phyloP scores from a whole-genome alignment of 2,888 invertebrate species.

The Aproaerema taeniolella region DNA sequence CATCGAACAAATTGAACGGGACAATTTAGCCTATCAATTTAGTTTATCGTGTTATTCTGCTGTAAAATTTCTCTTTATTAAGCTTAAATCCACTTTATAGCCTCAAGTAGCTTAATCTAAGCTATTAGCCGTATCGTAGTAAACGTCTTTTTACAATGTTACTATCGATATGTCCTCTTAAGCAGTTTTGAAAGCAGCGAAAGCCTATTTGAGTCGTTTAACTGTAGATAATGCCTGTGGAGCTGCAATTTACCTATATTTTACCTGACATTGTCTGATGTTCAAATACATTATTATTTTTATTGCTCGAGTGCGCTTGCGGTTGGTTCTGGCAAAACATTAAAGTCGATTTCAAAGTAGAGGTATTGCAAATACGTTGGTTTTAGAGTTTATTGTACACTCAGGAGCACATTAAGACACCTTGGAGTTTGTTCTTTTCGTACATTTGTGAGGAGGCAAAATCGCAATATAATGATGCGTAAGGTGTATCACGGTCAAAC shows the following conservation, averaged over 20 bases:
- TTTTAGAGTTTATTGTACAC: background rate
- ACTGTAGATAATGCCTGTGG: conserved; percentile 30
- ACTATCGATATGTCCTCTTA: conserved; percentile 34
- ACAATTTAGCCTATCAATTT: conserved; percentile 9
- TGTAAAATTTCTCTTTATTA: conserved; percentile 27
- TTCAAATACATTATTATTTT: conserved; percentile 29
- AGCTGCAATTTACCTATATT: conserved; percentile 39
- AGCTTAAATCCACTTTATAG: conserved; percentile 22
- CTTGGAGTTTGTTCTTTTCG: too few species aligned
- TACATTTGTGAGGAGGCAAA: too few species aligned
- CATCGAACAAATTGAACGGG: conserved; percentile 8
- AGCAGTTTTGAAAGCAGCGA: conserved; percentile 42
- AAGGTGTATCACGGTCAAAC: too few species aligned
- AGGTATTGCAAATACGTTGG: background rate
- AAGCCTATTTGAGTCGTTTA: conserved; percentile 42
- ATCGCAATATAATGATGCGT: too few species aligned
- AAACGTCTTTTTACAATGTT: conserved; percentile 35
- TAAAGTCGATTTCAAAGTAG: conserved; percentile 1
- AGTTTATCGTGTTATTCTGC: conserved; percentile 7
- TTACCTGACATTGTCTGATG: conserved; percentile 32
- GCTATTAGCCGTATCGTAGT: conserved; percentile 33
- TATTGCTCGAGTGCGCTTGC: conserved; percentile 19
- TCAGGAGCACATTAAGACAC: too few species aligned
- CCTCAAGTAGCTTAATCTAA: conserved; percentile 29
- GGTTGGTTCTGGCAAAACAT: conserved; percentile 15